Percentiles rank a stretch among this genome's conserved stretches.
Conservation (phyloP, 1,140 invertebrate species). For the Phortica variegata region DNA sequence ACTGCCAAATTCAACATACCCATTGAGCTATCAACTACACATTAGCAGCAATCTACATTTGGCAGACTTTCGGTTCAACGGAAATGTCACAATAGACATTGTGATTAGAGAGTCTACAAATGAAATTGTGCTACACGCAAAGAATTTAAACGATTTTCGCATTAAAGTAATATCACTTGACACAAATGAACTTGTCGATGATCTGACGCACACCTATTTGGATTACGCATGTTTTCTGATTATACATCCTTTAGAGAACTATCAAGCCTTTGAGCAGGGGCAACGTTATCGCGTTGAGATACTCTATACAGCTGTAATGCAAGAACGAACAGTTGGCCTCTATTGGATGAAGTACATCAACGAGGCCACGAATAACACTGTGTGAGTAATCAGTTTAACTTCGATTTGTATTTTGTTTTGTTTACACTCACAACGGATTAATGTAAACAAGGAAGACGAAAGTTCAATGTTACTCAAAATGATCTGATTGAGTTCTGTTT, state of each 20-base stretch:
- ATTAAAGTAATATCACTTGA: slow-evolving; percentile 30
- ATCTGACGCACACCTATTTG: slow-evolving; percentile 33
- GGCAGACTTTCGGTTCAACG: slow-evolving; percentile 60
- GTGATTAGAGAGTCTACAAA: slow-evolving; percentile 48
- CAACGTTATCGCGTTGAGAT: slow-evolving; percentile 42
- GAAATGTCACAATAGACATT: slow-evolving; percentile 63
- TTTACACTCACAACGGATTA: too few species aligned
- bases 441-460: too few species aligned
- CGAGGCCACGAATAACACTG: slow-evolving; percentile 24
- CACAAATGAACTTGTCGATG: slow-evolving; percentile 21
- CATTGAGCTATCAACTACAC: slow-evolving; percentile 66
- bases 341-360: slow-evolving; percentile 63
- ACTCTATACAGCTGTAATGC: slow-evolving; percentile 40
- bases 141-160: slow-evolving; percentile 42
- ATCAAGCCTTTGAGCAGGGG: slow-evolving; percentile 42
- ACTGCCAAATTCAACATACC: slow-evolving; percentile 62
- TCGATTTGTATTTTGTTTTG: not conserved
- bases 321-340: slow-evolving; percentile 60
- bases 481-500: too few species aligned
- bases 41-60: slow-evolving; percentile 64
- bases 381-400: slow-evolving; percentile 39
- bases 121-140: slow-evolving; percentile 60
- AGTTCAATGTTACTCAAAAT: too few species aligned
- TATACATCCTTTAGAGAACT: slow-evolving; percentile 39
- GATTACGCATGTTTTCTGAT: slow-evolving; percentile 25